Evolutionary conservation across 2,113 vertebrate species (phyloP).

Genomic region (Colossoma macropomum): DNA sequence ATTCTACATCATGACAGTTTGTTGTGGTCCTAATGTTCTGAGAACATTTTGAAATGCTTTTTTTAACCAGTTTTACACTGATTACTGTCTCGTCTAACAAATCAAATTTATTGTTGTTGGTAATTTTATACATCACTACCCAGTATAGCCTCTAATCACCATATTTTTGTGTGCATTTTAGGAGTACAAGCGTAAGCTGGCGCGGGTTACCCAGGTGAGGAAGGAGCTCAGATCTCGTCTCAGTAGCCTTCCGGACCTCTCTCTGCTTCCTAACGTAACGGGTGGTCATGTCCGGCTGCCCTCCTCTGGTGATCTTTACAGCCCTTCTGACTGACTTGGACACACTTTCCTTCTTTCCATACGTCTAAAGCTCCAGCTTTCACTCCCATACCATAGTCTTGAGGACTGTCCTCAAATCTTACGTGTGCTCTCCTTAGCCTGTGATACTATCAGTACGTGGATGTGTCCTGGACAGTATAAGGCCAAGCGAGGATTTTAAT

Average conservation of each 20-base stretch:
- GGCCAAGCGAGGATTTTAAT: not conserved
- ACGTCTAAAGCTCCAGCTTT: constrained; percentile 51
- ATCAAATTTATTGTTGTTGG: constrained; percentile 28
- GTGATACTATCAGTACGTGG: constrained; percentile 35
- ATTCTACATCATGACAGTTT: not conserved
- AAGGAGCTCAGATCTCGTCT: constrained; percentile 95
- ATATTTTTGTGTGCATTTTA: constrained; percentile 70
- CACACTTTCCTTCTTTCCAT: constrained; percentile 59
- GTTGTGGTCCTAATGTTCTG: not conserved
- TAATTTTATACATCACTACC: not conserved
- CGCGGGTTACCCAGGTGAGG: constrained; percentile 91
- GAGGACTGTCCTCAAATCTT: constrained; percentile 31
- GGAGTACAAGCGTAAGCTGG: constrained; percentile 97
- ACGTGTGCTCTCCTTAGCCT: constrained; percentile 45
- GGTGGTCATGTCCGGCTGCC: constrained; percentile 85
- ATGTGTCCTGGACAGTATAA: constrained; percentile 19
- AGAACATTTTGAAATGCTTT: not conserved
- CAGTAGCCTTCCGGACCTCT: constrained; percentile 90
- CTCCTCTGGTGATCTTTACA: constrained; percentile 87
- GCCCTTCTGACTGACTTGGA: constrained; percentile 82
- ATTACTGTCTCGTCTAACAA: not conserved
- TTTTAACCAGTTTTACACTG: constrained; percentile 55
- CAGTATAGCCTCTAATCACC: not conserved
- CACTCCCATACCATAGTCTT: not conserved
- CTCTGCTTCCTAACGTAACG: constrained; percentile 87